phyloP scores from a whole-genome alignment of 2,888 invertebrate species.

The Cephus runcator region DNA sequence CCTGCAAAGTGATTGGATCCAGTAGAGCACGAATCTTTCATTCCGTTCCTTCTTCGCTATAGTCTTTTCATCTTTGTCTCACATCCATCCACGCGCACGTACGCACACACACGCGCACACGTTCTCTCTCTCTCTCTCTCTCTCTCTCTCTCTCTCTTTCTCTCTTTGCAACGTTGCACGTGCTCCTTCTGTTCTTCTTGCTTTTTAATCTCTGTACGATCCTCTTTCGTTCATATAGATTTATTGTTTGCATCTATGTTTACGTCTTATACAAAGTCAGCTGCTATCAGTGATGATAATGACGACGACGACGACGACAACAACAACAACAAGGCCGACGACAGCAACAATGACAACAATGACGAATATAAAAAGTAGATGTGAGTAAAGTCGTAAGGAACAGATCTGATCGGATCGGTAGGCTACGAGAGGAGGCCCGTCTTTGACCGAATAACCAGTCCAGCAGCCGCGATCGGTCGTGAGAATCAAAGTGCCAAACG shows the following conservation, averaged over 20 bases:
- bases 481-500: not conserved
- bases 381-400: not conserved
- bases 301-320: too few species aligned
- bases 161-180: conserved; percentile 2
- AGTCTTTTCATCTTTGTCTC: conserved; percentile 3
- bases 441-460: not conserved
- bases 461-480: not conserved
- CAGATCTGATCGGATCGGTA: not conserved
- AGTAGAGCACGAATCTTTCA: conserved; percentile 30
- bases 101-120: too few species aligned
- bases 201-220: not conserved
- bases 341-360: not conserved
- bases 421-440: not conserved
- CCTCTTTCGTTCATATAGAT: not conserved
- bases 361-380: not conserved
- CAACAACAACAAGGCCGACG: too few species aligned
- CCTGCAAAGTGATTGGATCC: conserved; percentile 43
- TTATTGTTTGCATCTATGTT: not conserved
- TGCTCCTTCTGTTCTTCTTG: not conserved
- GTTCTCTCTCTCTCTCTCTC: too few species aligned
- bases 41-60: conserved; percentile 24
- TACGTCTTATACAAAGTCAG: not conserved
- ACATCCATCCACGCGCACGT: too few species aligned
- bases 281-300: not conserved
- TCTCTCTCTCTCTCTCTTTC: conserved; percentile 8